Evolutionary conservation across 2,113 vertebrate species (phyloP).

Genomic region (Rallus limicola): DNA sequence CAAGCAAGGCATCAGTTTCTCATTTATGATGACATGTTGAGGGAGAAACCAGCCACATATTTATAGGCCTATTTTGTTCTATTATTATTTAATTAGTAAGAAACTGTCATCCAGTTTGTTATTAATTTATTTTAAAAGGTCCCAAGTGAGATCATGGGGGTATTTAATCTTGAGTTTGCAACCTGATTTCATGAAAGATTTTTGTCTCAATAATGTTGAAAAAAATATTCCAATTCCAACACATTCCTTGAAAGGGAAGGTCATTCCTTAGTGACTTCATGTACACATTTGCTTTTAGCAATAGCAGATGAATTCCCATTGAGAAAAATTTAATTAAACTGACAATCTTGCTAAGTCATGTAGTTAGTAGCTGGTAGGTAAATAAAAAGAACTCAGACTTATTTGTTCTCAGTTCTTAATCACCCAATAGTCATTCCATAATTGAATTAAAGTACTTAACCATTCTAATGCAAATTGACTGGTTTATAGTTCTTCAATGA

Average conservation of each 20-base stretch:
- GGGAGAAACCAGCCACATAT: not conserved
- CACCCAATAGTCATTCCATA: conserved; percentile 37
- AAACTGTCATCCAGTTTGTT: not conserved
- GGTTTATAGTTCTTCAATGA: not conserved
- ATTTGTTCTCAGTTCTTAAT: conserved; percentile 47
- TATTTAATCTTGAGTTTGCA: not conserved
- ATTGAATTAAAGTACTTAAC: conserved; percentile 58
- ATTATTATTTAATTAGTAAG: too few species aligned
- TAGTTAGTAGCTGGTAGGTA: not conserved
- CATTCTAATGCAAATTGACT: conserved; percentile 15
- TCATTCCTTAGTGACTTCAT: not conserved
- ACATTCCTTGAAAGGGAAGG: not conserved
- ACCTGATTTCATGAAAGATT: not conserved
- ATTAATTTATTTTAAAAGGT: not conserved
- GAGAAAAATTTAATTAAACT: conserved; percentile 32
- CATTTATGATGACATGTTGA: not conserved
- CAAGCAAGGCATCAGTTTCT: rapidly evolving
- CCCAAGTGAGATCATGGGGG: not conserved
- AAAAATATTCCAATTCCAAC: not conserved
- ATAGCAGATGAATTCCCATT: not conserved
- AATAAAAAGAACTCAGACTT: conserved; percentile 2
- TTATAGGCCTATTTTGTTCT: not conserved
- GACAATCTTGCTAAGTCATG: not conserved
- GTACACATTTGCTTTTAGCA: not conserved
- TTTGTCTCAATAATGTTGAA: not conserved